A percentile compares a stretch with the other conserved stretches of the same genome.
These are phyloP conservation scores for Hyalella azteca DNA, from an alignment of 2,888 invertebrate species.

Conservation along the genomic window DNA sequence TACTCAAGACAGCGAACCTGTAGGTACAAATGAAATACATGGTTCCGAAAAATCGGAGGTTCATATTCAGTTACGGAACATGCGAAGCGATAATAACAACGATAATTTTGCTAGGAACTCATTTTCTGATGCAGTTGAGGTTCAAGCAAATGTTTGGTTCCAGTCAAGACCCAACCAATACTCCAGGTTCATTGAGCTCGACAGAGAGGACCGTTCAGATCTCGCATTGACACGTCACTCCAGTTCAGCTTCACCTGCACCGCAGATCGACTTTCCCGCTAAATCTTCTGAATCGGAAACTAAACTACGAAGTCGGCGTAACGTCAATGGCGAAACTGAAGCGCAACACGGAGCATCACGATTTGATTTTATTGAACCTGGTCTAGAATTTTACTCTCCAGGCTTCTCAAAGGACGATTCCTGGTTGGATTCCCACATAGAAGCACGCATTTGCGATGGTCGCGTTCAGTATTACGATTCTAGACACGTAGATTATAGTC, in stretches of 20 bases:
- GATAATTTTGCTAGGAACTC: background rate
- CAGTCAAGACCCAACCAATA: background rate
- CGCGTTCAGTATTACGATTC: background rate
- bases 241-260: no score
- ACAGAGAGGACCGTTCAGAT: no score
- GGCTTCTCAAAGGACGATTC: background rate
- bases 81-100: background rate
- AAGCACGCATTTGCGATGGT: background rate
- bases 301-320: no score
- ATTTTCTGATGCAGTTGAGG: background rate
- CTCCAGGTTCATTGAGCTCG: no score
- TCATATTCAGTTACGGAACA: background rate
- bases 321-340: background rate
- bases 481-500: conserved; percentile 2
- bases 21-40: background rate
- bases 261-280: no score
- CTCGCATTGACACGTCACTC: no score
- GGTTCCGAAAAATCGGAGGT: background rate
- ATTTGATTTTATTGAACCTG: conserved; percentile 8
- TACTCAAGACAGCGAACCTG: background rate
- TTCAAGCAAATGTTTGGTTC: conserved; percentile 22
- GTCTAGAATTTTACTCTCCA: background rate
- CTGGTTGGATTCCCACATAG: background rate
- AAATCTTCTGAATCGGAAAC: no score
- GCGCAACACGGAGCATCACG: background rate